Evolutionary conservation across 2,797 vertebrate species (phyloP), one percentile per base, ranked within the genome.

Genomic region (Semaprochilodus insignis): DNA sequence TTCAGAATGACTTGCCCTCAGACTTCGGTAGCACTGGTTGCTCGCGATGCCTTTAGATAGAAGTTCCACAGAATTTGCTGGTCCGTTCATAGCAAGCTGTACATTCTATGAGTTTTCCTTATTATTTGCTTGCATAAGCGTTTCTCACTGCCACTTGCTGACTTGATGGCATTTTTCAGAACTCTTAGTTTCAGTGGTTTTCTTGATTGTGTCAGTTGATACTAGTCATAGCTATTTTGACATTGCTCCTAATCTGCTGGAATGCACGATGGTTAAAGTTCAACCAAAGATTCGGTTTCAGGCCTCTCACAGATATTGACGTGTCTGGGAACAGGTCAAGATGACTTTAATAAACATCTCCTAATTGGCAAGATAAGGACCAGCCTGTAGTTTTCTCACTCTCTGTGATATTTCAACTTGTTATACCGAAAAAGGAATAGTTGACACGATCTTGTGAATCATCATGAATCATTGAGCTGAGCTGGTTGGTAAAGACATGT

Each of bases 221-320:
- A 65, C 7, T 82, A 91, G 91, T 84, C 92, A 78, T 85, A 85
- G 78, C 74, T 89, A 89, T 92, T 91, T 83, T 67, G 71, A 31
- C 63, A 19, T 74, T 85, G 88, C 86, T 86, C 84, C 60, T 87
- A 89, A 92, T 93, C 90, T 89, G 88, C 87, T 84, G 89, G 91
- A 94, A 93, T 91, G 90, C 87, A 70, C 80, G 44, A 62, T 77
- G 88, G 90, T 87, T 91, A 93, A 91, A 92, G 92, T 94, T 94
- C 90, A 92, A 86, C 6, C 60, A 74, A 90, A 88, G 91, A 88
- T 91, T 86, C 82, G 1, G 75, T 83, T 89, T 93, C 87, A 87
- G 88, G 83, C 79, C 82, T 85, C 86, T 83, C 82, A 78, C 81
- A 4, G 81, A 88, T 70, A 82, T 67, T 80, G 74, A 52, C 54